Evolutionary conservation across 2,113 vertebrate species (phyloP), one percentile per base, ranked within the genome.

Genomic region (Fulica atra): DNA sequence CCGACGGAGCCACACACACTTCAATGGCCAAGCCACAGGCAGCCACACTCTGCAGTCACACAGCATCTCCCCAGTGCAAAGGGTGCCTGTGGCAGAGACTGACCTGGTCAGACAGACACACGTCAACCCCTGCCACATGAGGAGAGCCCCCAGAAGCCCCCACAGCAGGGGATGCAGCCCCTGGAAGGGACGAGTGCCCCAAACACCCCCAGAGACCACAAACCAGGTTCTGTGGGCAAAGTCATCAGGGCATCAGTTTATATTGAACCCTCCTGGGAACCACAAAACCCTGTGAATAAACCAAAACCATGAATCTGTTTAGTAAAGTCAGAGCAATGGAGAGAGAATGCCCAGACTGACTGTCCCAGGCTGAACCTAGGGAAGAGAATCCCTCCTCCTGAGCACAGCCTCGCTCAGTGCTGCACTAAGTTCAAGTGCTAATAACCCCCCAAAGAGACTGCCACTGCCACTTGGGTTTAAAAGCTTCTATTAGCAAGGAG

Each of bases 271-370:
- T 76, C 25, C 16, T 2, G n/a, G 42, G 18, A 59, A 83, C 12
- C 31, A 48, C 25, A 18, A 40, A 76, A 54, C 24, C 26, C 17
- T 46, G 10, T 10, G 71, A 82, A 63, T n/a, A 44, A 88, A 88
- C 29, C 16, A 51, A 59, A 61, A 36, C 8, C 1, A 1, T 61
- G 16, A 51, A 25, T n/a, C 16, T 56, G 5, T n/a, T 86, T 31
- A 24, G 16, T 57, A 38, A 92, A 57, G 40, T 40, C 57, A 50
- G 42, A 72, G 36, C 20, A 66, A 82, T 4, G 5, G 26, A 40
- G 20, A 38, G 8, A 0, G 2, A 33, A 23, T 9, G 9, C 16
- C 35, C 36, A 38, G 61, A 10, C 0, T 2, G 26, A 17, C 7
- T 38, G 13, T 3, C 35, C 48, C 20, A 35, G 33, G 25, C 80